Evolutionary conservation across 2,888 invertebrate genomes (phyloP).

Genomic region (Graphium colonna): DNA sequence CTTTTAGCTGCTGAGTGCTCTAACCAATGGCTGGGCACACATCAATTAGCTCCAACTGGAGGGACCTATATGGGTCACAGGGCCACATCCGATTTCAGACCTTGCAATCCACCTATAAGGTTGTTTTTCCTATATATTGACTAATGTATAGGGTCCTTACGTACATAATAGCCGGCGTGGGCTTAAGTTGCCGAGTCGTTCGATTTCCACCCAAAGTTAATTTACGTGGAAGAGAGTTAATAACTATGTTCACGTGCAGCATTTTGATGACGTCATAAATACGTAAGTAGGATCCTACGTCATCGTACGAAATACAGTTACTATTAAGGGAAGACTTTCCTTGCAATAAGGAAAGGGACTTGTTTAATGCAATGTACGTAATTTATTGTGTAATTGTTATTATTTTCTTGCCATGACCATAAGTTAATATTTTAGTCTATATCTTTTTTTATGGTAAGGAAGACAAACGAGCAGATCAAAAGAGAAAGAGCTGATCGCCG

Average conservation of each 20-base stretch:
- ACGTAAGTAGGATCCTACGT: no score
- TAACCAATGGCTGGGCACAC: not conserved
- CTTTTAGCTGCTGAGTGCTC: constrained; percentile 1
- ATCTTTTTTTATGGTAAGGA: no score
- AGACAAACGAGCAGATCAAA: no score
- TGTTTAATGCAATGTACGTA: no score
- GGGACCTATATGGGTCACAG: not conserved
- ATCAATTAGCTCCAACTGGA: not conserved
- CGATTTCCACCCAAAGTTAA: not conserved
- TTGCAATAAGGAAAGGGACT: no score
- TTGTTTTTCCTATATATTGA: not conserved
- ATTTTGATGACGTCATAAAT: no score
- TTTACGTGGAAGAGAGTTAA: not conserved
- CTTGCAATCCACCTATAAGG: not conserved
- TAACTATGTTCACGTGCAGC: not conserved
- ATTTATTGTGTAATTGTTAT: no score
- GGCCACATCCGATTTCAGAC: not conserved
- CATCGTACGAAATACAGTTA: no score
- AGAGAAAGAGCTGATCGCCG: no score
- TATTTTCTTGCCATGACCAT: no score
- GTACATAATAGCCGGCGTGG: not conserved
- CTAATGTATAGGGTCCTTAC: not conserved
- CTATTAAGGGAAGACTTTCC: no score
- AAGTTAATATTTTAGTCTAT: no score
- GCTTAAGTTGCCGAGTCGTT: not conserved